Evolutionary conservation across 2,888 invertebrate genomes (phyloP).

Genomic region (Polydrusus pterygomalis): DNA sequence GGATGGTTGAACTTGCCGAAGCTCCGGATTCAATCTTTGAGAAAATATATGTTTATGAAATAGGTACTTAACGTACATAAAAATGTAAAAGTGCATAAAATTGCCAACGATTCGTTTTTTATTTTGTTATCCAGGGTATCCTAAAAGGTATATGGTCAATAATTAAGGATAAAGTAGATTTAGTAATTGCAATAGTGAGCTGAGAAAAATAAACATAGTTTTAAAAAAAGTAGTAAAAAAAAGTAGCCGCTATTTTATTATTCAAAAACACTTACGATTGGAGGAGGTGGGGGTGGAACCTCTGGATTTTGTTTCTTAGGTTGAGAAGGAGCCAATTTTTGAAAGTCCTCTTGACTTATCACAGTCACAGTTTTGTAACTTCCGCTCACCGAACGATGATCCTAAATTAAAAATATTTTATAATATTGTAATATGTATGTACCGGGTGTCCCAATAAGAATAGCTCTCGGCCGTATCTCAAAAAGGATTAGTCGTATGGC

Average conservation of each 20-base stretch:
- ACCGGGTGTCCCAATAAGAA: no score
- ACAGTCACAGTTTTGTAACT: conserved; percentile 91
- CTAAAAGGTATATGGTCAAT: no score
- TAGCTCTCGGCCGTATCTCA: no score
- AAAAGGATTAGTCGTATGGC: no score
- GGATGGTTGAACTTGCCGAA: neutral
- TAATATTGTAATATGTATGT: neutral
- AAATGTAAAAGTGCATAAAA: neutral
- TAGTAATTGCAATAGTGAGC: no score
- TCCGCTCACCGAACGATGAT: conserved; percentile 73
- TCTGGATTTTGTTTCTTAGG: conserved; percentile 82
- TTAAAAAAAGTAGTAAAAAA: no score
- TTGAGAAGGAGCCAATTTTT: conserved; percentile 81
- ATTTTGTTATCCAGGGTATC: no score
- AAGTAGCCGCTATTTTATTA: neutral
- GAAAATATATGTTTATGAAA: no score
- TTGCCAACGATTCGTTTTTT: neutral
- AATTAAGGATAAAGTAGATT: no score
- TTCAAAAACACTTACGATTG: conserved; percentile 62
- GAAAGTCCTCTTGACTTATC: conserved; percentile 91
- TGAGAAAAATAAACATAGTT: no score
- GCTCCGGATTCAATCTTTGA: conserved; percentile 29
- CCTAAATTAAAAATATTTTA: conserved; percentile 63
- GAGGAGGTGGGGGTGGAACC: conserved; percentile 89
- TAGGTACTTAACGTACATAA: no score